phyloP scores from a whole-genome alignment of 2,113 vertebrate genomes.

The Perccottus glenii region DNA sequence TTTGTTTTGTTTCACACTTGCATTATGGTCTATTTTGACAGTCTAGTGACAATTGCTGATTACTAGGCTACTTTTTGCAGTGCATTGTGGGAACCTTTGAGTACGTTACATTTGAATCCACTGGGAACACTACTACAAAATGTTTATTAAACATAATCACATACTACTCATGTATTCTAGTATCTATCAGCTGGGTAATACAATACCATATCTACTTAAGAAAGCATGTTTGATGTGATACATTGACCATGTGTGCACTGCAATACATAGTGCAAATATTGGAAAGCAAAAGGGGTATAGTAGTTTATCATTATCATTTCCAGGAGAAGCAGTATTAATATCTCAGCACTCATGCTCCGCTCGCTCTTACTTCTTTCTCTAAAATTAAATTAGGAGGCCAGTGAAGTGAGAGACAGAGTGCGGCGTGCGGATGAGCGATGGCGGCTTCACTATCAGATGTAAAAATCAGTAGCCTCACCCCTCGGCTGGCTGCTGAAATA shows the following conservation, averaged over 20 bases:
- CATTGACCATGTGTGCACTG: slow-evolving; percentile 16
- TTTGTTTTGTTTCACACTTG: background rate
- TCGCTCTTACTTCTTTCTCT: slow-evolving; percentile 55
- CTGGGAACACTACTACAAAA: no score
- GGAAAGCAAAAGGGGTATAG: slow-evolving; percentile 41
- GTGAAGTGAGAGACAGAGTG: slow-evolving; percentile 61
- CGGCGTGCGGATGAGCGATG: slow-evolving; percentile 63
- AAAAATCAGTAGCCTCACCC: slow-evolving; percentile 63
- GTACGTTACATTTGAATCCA: no score
- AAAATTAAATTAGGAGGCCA: slow-evolving; percentile 69
- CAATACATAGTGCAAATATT: slow-evolving; percentile 43
- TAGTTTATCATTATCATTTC: slow-evolving; percentile 65
- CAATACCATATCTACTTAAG: background rate
- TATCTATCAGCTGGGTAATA: background rate
- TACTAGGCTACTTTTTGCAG: no score
- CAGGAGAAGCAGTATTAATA: slow-evolving; percentile 63
- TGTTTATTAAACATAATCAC: background rate
- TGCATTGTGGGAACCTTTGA: no score
- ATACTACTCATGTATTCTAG: background rate
- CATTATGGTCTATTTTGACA: no score
- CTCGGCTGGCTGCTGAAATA: slow-evolving; percentile 64
- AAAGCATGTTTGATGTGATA: slow-evolving; percentile 27
- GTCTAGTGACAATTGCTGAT: no score
- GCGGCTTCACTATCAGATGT: slow-evolving; percentile 63
- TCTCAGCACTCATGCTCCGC: slow-evolving; percentile 49